Base-by-base conservation (phyloP, 1,140 invertebrate genomes). In the Thalassaphorura encarpata region DNA sequence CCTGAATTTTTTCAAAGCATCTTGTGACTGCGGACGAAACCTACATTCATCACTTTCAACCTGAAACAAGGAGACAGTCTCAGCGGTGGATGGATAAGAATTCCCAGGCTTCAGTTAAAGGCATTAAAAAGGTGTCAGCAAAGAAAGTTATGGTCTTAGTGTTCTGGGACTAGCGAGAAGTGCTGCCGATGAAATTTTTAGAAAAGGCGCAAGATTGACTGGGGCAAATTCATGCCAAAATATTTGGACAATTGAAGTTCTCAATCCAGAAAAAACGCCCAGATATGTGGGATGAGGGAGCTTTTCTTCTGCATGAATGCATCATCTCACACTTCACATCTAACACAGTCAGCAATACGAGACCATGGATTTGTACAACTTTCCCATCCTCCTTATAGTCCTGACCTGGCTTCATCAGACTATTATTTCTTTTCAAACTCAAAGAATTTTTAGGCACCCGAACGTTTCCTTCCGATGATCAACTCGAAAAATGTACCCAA, bases 311-410 rank as follows among this genome's bases (percentile, higher is more conserved):
- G 52, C 69, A 72, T 60, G 67, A 71, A 58, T 72, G 70, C 48
- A 67, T 67, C 62, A 68, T 54, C 33, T 58, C 52, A 61, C 67
- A 73, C 64, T 68, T 62, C 28, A 65, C 63, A 48, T 36, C 21
- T 19, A 46, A 62, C 69, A 15, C 64, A 66, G 56, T 54, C 62
- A 47, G 53, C 55, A 54, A 45, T 75, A 24, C 49, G 66, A 21
- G 68, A 54, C 62, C 66, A 72, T 42, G 50, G 62, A 19, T 73
- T 70, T 66, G 67, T 74, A 69, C 62, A 72, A 60, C 72, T 78
- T 40, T 64, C 63, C 28, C 72, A 76, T 57, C 70, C 68, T 67
- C 70, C 71, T 27, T 75, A 75, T 60, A 70, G 62, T 45, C 70
- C 69, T 56, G 71, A 76, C 64, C 62, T 76, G 26, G 67, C 70